A percentile compares a stretch with the other conserved stretches of the same genome.
phyloP scores from a whole-genome alignment of 2,888 invertebrate genomes.

The Rhimphoctona megacephalus region DNA sequence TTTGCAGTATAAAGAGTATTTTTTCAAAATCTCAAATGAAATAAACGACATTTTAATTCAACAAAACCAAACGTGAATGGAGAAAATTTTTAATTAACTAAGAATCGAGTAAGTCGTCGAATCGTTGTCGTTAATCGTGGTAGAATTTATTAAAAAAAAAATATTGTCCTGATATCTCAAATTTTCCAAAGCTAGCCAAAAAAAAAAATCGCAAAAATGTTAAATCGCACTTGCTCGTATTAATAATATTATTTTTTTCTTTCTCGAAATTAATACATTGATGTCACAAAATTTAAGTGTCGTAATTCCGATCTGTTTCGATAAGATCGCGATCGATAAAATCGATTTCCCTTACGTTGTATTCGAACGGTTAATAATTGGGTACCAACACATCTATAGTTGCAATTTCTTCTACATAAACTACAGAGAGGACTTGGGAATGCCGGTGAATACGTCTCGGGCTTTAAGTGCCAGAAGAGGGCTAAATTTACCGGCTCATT shows the following conservation, averaged over 20 bases:
- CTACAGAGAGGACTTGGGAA: neutral
- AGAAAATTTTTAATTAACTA: no score
- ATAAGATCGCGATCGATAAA: slow-evolving; percentile 32
- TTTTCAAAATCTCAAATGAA: no score
- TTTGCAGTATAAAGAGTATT: no score
- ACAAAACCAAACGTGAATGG: no score
- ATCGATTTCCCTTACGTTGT: slow-evolving; percentile 12
- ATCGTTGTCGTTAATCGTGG: no score
- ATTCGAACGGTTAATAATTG: slow-evolving; percentile 38
- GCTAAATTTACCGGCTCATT: slow-evolving; percentile 19
- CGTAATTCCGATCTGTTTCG: neutral
- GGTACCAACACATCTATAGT: slow-evolving; percentile 4
- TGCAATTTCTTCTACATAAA: neutral
- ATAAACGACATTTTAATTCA: no score
- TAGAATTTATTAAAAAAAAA: neutral
- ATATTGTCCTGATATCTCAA: neutral
- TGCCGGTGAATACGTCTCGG: slow-evolving; percentile 1
- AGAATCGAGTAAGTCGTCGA: no score
- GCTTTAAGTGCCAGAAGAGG: neutral
- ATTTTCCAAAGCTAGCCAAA: neutral
- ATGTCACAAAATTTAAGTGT: neutral
- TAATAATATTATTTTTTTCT: neutral
- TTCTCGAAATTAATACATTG: neutral
- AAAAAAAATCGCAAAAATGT: neutral
- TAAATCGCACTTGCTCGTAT: neutral